Evolutionary conservation across 2,113 vertebrate species (phyloP), one percentile per base, ranked within the genome.

Genomic region (Oreotragus oreotragus): DNA sequence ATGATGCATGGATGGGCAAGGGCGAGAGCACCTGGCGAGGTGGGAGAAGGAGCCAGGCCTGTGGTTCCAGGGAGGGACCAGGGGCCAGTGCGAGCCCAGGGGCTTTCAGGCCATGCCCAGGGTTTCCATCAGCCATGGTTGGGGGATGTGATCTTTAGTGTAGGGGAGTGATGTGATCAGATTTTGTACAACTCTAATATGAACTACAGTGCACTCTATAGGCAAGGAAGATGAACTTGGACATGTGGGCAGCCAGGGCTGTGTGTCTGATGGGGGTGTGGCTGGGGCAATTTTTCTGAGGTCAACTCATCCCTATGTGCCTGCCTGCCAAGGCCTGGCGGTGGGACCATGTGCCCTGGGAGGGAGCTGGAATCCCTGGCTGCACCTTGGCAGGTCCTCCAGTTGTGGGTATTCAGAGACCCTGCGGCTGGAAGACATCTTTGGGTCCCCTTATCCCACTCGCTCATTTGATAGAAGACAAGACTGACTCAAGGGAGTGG

Each of bases 201-300:
- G 2, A 43, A 15, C 83, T 7, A 6, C n/a, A 17, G 7, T 17
- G 19, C 30, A 13, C 13, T 16, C 0, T 33, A 1, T 47, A 2
- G 5, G 70, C 28, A 62, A 87, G 57, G 23, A 51, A 51, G 7
- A 8, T 53, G 49, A 21, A 33, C 12, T 7, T 15, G 4, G 49
- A 28, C 21, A 0, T 0, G 3, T 17, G 47, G 84, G 23, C 7
- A 19, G 12, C 1, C 30, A 53, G 58, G 23, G 21, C 14, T 10
- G 23, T 45, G 1, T 2, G 16, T 66, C n/a, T 66, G 36, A 7
- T 4, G 9, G 16, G 30, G 6, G 11, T 10, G 6, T 49, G 47
- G 33, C 53, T 9, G 27, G 8, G 25, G 1, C 39, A 7, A 30
- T 16, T 3, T 7, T 27, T 36, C n/a, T 73, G 64, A 19, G 49